A percentile compares a stretch with the other conserved stretches of the same genome.
These are phyloP conservation scores for Gymnogyps californianus DNA, from an alignment of 2,113 vertebrate species.

Conservation along the genomic window DNA sequence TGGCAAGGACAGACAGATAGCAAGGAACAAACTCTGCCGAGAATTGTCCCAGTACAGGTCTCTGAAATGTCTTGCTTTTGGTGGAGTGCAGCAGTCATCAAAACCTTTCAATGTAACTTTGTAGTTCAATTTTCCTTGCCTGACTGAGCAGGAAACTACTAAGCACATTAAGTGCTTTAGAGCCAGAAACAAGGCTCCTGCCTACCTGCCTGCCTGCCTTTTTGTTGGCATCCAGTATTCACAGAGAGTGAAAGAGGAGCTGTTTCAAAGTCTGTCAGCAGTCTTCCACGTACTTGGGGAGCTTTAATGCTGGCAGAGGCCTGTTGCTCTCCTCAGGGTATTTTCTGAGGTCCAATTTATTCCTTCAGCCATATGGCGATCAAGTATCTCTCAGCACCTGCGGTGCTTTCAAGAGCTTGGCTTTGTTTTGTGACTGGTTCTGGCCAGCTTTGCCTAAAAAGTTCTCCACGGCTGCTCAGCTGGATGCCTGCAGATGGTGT, in stretches of 20 bases:
- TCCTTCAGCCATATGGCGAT: background rate
- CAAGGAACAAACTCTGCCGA: background rate
- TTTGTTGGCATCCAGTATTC: background rate
- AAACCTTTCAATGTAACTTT: background rate
- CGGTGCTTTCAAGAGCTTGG: background rate
- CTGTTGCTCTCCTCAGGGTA: background rate
- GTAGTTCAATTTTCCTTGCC: background rate
- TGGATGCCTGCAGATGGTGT: background rate
- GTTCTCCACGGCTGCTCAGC: background rate
- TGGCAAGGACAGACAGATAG: background rate
- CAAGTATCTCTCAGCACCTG: background rate
- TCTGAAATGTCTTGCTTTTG: background rate
- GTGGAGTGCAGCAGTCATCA: background rate
- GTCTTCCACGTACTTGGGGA: background rate
- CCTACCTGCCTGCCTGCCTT: background rate
- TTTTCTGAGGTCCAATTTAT: background rate
- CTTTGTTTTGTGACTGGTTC: background rate
- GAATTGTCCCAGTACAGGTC: background rate
- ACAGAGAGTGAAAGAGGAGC: background rate
- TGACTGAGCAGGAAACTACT: background rate
- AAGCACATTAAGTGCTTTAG: fast-evolving
- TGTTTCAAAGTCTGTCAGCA: background rate
- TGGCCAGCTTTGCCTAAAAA: background rate
- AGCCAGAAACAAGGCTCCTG: background rate
- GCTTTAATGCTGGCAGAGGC: background rate